Base-by-base conservation (phyloP, 92 coral and sea anemone genomes). In the Parazoanthus darwini region DNA sequence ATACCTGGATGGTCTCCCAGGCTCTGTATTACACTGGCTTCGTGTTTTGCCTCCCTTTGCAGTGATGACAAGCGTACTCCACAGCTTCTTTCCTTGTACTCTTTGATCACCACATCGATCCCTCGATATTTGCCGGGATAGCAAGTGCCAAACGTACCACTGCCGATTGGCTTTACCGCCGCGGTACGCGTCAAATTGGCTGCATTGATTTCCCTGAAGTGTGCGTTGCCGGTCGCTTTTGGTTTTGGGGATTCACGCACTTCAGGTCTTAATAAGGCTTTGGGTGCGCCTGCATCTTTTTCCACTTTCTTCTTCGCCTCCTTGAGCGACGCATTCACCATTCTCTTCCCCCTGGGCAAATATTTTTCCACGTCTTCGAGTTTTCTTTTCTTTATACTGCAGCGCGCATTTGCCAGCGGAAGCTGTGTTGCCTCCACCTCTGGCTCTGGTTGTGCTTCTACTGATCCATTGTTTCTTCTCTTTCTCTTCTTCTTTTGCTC, bases 261-360 rank as follows among this genome's bases (percentile, higher is more conserved):
- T 75, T 75, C 25, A 36, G 20, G 79, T 75, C 50, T 75, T 29
- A 29, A 29, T 13, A 75, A 9, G 51, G 79, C 50, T 36, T 75
- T 75, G 51, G 79, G 23, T 75, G 79, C 79, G 50, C 50, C 79
- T 75, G 79, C 22, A 36, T 36, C 79, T 36, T 75, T 75, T 16
- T 75, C 79, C 48, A 29, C 33, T 29, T 39, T 37, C 23, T 33
- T 59, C 72, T 83, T 58, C 18, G 14, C 58, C 56, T 25, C 78
- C 56, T 68, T 83, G 35, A 83, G 73, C 54, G 87, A 29, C 5
- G 80, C 89, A 51, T 82, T 65, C 9, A 89, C 73, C 86, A 85
- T 85, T 81, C 89, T 77, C 67, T 89, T 89, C 74, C 89, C 89
- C 25, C 89, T 66, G 33, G 91, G 66, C 72, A 88, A 38, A 25